A percentile compares a stretch with the other conserved stretches of the same genome.
Conservation (phyloP, 2,113 vertebrate genomes). For the Tychaedon coryphoeus region DNA sequence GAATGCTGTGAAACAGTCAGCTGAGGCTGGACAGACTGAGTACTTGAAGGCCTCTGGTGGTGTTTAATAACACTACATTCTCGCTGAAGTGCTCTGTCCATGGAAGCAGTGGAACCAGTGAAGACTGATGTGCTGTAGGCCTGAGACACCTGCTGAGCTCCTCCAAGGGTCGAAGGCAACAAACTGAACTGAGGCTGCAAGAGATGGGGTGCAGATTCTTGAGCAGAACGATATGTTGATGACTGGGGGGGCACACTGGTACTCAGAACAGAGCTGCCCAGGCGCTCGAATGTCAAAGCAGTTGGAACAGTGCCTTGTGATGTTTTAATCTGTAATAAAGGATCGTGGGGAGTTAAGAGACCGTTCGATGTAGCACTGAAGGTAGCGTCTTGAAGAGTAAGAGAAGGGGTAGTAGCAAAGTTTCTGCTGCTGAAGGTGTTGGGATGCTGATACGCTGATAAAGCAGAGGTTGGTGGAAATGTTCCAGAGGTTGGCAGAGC, state of each 20-base stretch:
- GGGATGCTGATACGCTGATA: conserved; percentile 91
- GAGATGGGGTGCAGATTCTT: conserved; percentile 97
- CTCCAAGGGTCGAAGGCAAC: conserved; percentile 82
- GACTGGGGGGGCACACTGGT: conserved; percentile 90
- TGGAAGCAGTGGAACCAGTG: conserved; percentile 85
- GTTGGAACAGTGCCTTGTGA: conserved; percentile 87
- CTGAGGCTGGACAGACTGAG: conserved; percentile 86
- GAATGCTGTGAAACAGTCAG: conserved; percentile 89
- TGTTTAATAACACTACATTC: conserved; percentile 99
- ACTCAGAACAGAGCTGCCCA: conserved; percentile 83
- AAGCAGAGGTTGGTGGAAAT: conserved; percentile 85
- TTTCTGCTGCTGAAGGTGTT: conserved; percentile 88
- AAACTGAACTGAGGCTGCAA: conserved; percentile 94
- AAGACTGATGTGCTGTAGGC: conserved; percentile 88
- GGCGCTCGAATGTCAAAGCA: conserved; percentile 89
- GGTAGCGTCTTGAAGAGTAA: conserved; percentile 88
- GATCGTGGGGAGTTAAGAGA: conserved; percentile 87
- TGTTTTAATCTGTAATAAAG: conserved; percentile 90
- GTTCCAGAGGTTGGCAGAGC: conserved; percentile 90
- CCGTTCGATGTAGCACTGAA: conserved; percentile 91
- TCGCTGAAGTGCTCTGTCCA: conserved; percentile 97
- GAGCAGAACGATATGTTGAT: conserved; percentile 97
- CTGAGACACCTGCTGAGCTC: conserved; percentile 83
- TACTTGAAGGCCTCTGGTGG: conserved; percentile 98
- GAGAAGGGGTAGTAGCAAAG: conserved; percentile 85